Base-by-base conservation (phyloP, 2,113 vertebrate species). In the Antigone vipio region DNA sequence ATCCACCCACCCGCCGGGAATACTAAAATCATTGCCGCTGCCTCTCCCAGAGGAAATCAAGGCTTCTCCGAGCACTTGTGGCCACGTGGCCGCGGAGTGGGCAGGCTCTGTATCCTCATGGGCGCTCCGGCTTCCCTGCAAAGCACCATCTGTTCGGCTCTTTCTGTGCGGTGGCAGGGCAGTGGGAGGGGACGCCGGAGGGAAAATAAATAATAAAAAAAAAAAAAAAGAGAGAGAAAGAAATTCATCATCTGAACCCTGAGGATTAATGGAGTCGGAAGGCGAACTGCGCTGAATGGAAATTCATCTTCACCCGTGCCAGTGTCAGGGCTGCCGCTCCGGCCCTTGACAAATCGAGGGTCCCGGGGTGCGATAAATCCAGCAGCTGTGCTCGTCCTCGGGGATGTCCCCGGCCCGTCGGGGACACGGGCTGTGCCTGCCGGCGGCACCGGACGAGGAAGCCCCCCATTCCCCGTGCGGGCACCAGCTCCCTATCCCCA, bases 11-110 rank as follows among this genome's bases (percentile, higher is more conserved):
- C 97, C 87, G 3, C 85, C 3, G 89, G 96, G 97, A 98, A 85
- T 96, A 45, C 97, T 96, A 81, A 88, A 87, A 97, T 97, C 97
- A 96, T 97, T 87, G 97, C 96, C 30, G 49, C 97, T 83, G 96
- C 82, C 91, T 97, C 97, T 99, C 99, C 99, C 99, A 94, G 97
- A 99, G 99, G 99, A 99, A 99, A 99, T 99, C 99, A 99, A 98
- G 98, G 98, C 95, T 99, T 97, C 98, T 98, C 95, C 15, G 69
- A 95, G 97, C 94, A 12, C 78, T 52, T 88, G 85, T 69, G 97
- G 98, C 98, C 98, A 98, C 98, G 97, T 98, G 98, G 98, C 97
- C 50, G 4, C 27, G 23, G 97, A 76, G 98, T 98, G 98, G 98
- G 99, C 98, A 97, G 98, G 97, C 98, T 98, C 97, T 86, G 78